phyloP scores from a whole-genome alignment of 2,113 vertebrate genomes.

The Paramisgurnus dabryanus region DNA sequence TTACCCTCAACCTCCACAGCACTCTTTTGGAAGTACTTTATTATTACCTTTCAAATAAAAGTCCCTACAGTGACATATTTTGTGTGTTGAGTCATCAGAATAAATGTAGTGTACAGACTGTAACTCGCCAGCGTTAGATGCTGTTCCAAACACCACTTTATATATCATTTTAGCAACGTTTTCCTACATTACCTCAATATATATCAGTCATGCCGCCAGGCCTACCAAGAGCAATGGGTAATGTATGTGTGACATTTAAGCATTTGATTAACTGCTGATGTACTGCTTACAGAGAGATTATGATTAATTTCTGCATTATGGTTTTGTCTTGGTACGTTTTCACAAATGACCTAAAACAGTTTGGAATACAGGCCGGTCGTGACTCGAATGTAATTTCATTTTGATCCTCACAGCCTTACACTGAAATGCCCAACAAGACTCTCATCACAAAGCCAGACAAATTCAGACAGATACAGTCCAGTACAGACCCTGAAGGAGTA shows the following conservation, averaged over 20 bases:
- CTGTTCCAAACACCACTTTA: neutral
- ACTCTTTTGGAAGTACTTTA: neutral
- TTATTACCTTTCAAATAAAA: neutral
- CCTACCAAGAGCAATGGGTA: neutral
- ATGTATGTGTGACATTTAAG: conserved; percentile 22
- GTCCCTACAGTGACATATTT: neutral
- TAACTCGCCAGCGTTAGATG: neutral
- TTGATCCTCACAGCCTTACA: neutral
- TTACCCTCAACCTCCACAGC: too few species aligned
- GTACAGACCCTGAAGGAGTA: neutral
- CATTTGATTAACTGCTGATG: conserved; percentile 16
- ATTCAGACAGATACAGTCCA: conserved; percentile 19
- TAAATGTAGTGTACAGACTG: neutral
- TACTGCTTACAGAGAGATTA: neutral
- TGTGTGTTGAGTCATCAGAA: neutral
- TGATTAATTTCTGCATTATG: neutral
- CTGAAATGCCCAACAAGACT: neutral
- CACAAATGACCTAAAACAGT: neutral
- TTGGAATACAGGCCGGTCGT: conserved; percentile 2
- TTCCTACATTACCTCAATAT: neutral
- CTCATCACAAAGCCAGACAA: neutral
- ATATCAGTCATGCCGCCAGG: conserved; percentile 4
- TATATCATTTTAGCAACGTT: neutral
- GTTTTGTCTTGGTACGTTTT: neutral
- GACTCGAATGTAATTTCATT: neutral